A percentile compares a stretch with the other conserved stretches of the same genome.
These are phyloP conservation scores for Zaprionus obscuricornis DNA, from an alignment of 2,888 invertebrate species.

Conservation along the genomic window DNA sequence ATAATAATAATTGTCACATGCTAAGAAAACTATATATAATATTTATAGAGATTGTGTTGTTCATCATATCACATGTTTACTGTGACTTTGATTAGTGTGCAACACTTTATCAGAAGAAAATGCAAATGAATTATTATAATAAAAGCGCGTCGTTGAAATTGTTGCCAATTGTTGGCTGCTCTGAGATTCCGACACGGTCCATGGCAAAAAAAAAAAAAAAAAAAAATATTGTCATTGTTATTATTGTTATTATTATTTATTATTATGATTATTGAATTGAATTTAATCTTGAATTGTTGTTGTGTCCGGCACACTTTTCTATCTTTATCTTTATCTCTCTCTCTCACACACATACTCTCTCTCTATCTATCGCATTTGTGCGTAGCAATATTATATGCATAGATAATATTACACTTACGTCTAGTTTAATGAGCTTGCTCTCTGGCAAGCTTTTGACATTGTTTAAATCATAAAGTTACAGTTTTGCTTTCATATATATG, in stretches of 20 bases:
- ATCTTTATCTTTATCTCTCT: too few relatives aligned
- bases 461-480: too few relatives aligned
- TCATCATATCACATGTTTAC: conserved; percentile 17
- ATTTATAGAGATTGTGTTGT: neutral
- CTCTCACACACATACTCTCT: too few relatives aligned
- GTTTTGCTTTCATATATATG: too few relatives aligned
- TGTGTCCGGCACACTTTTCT: conserved; percentile 16
- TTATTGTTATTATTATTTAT: conserved; percentile 19
- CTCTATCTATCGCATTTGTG: neutral
- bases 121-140: conserved; percentile 38
- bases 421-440: too few relatives aligned
- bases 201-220: too few relatives aligned
- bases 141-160: conserved; percentile 22
- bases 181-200: conserved; percentile 31
- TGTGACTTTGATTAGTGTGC: too few relatives aligned
- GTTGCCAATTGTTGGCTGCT: too few relatives aligned
- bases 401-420: too few relatives aligned
- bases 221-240: conserved; percentile 15
- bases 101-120: conserved; percentile 16
- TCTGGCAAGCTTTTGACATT: too few relatives aligned
- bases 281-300: conserved; percentile 28
- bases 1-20: neutral
- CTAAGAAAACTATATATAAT: neutral
- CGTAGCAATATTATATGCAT: too few relatives aligned
- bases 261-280: too few relatives aligned